phyloP scores from a whole-genome alignment of 2,888 invertebrate species.

The Rhagium mordax region DNA sequence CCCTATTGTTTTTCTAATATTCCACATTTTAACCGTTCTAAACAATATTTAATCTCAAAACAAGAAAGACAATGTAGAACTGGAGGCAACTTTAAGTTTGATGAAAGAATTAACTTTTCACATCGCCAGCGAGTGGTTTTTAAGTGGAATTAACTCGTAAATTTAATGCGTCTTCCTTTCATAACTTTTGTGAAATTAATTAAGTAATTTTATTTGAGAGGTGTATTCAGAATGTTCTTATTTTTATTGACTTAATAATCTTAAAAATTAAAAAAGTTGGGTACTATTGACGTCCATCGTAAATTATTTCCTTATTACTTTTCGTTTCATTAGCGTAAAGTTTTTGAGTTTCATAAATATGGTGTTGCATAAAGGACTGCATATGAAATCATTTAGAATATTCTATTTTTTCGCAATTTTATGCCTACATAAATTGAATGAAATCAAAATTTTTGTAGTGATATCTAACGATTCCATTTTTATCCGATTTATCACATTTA shows the following conservation, averaged over 20 bases:
- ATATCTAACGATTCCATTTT: too few species aligned
- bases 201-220: slow-evolving; percentile 37
- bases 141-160: slow-evolving; percentile 51
- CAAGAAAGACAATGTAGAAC: slow-evolving; percentile 33
- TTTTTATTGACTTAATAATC: slow-evolving; percentile 15
- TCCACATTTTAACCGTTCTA: slow-evolving; percentile 9
- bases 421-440: too few species aligned
- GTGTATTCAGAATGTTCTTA: slow-evolving; percentile 15
- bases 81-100: slow-evolving; percentile 41
- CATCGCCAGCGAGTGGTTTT: slow-evolving; percentile 48
- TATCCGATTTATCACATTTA: too few species aligned
- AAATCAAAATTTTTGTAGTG: too few species aligned
- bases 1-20: neutral
- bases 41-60: neutral
- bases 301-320: neutral
- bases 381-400: too few species aligned
- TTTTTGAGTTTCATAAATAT: too few species aligned
- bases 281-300: slow-evolving; percentile 2
- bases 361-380: too few species aligned
- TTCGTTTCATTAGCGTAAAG: too few species aligned
- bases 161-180: slow-evolving; percentile 50
- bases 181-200: slow-evolving; percentile 47
- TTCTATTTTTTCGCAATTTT: too few species aligned
- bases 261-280: slow-evolving; percentile 29
- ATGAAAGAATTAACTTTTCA: slow-evolving; percentile 52